Conservation (phyloP, 2,888 invertebrate species). For the Ormyrus nitidulus region DNA sequence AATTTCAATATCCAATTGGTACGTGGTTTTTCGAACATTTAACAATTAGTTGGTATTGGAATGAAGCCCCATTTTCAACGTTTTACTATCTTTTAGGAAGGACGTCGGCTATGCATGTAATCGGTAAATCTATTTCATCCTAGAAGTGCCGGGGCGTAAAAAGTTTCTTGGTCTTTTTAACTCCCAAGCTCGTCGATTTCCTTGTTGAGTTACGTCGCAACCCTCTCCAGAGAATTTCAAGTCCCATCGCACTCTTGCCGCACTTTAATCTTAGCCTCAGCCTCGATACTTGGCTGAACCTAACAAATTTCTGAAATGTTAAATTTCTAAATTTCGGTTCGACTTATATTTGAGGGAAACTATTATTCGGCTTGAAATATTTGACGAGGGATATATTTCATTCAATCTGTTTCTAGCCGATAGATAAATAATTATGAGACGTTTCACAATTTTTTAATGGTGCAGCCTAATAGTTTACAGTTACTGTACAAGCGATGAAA, state of each 20-base stretch:
- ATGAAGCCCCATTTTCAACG: neutral
- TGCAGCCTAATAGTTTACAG: too few relatives aligned
- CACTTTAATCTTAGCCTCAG: conserved; percentile 50
- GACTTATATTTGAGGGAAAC: too few relatives aligned
- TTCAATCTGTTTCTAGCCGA: conserved; percentile 8
- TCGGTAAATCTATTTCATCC: conserved; percentile 53
- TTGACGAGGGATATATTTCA: too few relatives aligned
- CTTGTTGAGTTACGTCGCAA: conserved; percentile 47
- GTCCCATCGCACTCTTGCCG: conserved; percentile 48
- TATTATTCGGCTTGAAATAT: too few relatives aligned
- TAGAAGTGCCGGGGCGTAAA: conserved; percentile 44
- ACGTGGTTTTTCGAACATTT: too few relatives aligned
- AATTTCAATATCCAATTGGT: too few relatives aligned
- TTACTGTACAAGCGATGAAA: too few relatives aligned
- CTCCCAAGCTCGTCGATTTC: conserved; percentile 45
- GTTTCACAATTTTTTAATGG: too few relatives aligned
- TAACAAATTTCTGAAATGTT: conserved; percentile 36
- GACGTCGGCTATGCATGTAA: conserved; percentile 26
- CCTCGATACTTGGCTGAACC: conserved; percentile 8
- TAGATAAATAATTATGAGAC: too few relatives aligned
- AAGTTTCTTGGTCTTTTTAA: conserved; percentile 47
- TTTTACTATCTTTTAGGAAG: conserved; percentile 36
- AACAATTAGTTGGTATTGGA: too few relatives aligned
- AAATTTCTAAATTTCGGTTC: conserved; percentile 6
- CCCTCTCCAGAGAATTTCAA: conserved; percentile 49